Evolutionary conservation across 2,113 vertebrate species (phyloP).

Genomic region (Cephalopterus ornatus): DNA sequence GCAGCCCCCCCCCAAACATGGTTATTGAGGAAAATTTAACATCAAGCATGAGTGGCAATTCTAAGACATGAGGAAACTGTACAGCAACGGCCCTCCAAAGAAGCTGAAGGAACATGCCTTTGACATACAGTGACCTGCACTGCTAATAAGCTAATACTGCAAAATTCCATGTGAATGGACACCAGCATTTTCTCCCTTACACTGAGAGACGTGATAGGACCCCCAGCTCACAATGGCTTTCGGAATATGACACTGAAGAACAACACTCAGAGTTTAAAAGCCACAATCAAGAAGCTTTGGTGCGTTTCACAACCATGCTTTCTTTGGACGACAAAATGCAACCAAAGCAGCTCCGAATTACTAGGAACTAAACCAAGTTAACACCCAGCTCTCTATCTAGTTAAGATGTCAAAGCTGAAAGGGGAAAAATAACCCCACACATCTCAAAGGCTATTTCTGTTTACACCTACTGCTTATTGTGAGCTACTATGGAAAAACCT

Average conservation of each 20-base stretch:
- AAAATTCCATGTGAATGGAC: not conserved
- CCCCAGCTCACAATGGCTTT: not conserved
- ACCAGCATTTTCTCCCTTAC: not conserved
- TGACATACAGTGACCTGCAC: not conserved
- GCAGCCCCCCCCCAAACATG: rapidly evolving
- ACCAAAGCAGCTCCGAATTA: not conserved
- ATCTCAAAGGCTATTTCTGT: not conserved
- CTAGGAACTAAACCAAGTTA: not conserved
- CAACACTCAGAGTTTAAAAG: not conserved
- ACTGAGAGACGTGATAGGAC: not conserved
- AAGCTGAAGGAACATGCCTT: not conserved
- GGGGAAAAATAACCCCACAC: rapidly evolving
- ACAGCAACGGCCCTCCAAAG: not conserved
- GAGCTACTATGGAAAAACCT: not conserved
- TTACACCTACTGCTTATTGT: not conserved
- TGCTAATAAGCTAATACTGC: not conserved
- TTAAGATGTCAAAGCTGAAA: not conserved
- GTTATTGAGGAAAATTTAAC: not conserved
- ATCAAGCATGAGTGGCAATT: not conserved
- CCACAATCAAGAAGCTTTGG: not conserved
- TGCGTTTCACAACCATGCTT: not conserved
- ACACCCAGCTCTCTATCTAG: not conserved
- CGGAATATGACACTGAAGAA: not conserved
- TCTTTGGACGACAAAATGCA: not conserved
- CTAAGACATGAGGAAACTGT: not conserved